phyloP scores from a whole-genome alignment of 2,797 vertebrate genomes.

The Petrocephalus schoutedeni region DNA sequence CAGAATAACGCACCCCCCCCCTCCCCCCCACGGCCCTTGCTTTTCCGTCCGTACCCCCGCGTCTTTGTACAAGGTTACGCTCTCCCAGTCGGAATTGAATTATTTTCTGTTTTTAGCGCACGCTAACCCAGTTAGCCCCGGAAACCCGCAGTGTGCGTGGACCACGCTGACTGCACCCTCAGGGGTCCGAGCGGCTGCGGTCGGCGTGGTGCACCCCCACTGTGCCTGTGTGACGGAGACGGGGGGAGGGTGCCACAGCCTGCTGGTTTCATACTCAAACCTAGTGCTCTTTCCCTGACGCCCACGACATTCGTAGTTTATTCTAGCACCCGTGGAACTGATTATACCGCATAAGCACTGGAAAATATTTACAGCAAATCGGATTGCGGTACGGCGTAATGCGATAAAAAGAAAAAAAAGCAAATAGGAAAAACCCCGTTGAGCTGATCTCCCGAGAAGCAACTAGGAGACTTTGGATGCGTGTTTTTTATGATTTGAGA shows the following conservation, averaged over 20 bases:
- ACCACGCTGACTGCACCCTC: slow-evolving; percentile 52
- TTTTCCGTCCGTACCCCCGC: slow-evolving; percentile 11
- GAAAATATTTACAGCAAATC: slow-evolving; percentile 20
- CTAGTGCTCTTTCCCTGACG: not conserved
- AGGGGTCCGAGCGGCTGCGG: slow-evolving; percentile 41
- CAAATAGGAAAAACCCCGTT: not conserved
- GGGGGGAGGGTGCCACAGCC: not conserved
- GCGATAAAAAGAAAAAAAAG: not conserved
- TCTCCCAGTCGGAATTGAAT: slow-evolving; percentile 38
- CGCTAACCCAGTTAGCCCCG: slow-evolving; percentile 39
- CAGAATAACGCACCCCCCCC: not conserved
- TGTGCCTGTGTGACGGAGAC: not conserved
- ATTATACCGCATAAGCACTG: not conserved
- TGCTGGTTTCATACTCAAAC: not conserved
- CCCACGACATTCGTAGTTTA: slow-evolving; percentile 35
- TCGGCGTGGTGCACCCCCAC: not conserved
- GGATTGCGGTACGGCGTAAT: slow-evolving; percentile 30
- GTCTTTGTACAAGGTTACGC: slow-evolving; percentile 26
- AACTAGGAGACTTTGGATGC: not conserved
- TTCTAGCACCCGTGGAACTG: slow-evolving; percentile 36
- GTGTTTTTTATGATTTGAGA: not conserved
- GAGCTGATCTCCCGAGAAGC: not conserved
- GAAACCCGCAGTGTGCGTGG: slow-evolving; percentile 43
- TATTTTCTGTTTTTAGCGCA: slow-evolving; percentile 40
- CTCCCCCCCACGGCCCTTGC: not conserved